Conservation (phyloP, 64 coral and sea anemone species). For the Actinia tenebrosa region DNA sequence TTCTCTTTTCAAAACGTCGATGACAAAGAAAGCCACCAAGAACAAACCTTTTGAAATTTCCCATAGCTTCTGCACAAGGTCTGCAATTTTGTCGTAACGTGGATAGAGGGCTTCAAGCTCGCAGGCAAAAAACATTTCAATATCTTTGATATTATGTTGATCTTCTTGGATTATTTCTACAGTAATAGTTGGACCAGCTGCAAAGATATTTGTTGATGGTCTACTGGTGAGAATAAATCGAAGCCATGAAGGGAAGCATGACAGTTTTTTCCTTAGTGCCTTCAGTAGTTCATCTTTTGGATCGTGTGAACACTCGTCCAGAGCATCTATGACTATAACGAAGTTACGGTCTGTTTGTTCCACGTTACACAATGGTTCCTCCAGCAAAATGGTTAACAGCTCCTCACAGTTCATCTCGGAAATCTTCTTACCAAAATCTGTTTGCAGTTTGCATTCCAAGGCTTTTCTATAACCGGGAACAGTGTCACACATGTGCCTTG, state of each 20-base stretch:
- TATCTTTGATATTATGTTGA: background rate
- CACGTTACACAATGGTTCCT: conserved; percentile 13
- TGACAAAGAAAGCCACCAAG: background rate
- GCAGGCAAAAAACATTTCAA: background rate
- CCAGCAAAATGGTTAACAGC: conserved; percentile 39
- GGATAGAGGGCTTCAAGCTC: background rate
- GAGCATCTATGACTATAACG: conserved; percentile 38
- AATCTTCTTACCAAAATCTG: conserved; percentile 16
- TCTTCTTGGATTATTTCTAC: background rate
- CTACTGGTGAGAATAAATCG: conserved; percentile 12
- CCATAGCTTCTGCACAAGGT: background rate
- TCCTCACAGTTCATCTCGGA: conserved; percentile 32
- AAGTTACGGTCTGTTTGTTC: background rate
- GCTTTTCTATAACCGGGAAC: background rate
- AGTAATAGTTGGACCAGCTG: background rate
- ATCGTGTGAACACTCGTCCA: conserved; percentile 37
- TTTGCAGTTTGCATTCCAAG: conserved; percentile 30
- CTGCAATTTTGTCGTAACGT: background rate
- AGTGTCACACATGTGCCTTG: too few relatives aligned
- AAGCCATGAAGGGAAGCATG: conserved; percentile 4
- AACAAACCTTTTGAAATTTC: background rate
- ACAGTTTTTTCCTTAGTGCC: background rate
- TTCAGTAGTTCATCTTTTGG: conserved; percentile 16
- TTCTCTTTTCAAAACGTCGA: background rate
- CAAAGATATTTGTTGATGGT: background rate